Evolutionary conservation across 2,888 invertebrate genomes (phyloP), one percentile per base, ranked within the genome.

Genomic region (Chloroclysta siterata): DNA sequence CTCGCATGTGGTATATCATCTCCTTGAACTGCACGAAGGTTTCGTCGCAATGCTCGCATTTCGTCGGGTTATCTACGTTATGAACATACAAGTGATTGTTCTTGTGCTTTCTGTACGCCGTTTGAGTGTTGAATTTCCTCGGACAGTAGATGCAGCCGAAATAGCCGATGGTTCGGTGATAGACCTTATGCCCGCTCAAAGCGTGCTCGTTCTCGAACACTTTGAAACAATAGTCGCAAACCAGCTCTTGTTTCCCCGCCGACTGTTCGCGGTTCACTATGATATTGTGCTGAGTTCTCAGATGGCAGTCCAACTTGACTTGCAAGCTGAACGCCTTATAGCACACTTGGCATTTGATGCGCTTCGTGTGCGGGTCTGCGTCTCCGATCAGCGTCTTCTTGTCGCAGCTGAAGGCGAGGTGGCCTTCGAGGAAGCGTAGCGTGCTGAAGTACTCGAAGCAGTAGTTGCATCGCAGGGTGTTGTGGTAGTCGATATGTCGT

Each of bases 1-100:
- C 93, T 39, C 84, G 80, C 90, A 92, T 93, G 82, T 87, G 94
- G 72, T 85, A 87, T 72, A 90, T 93, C 90, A 89, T 93, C 66
- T 92, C 94, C 70, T 88, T 85, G 80, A 93, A 93, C 17, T 93
- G 90, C 17, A 94, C 88, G 66, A 94, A 94, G 0, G 90, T 93
- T 68, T 94, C 93, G 71, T 94, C 94, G 78, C 94, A 93, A 76
- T 88, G 93, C 77, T 89, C 93, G 79, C 85, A 94, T 71, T 85
- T 91, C 8, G 81, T 87, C 29, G 86, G 94, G 65, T 88, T 92
- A 57, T 90, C 94, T 58, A 80, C 88, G 71, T 87, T 92, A 52
- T 81, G 83, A 76, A 83, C 90, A 52, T 79, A 71, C 71, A 87
- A 89, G 79, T 87, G 93, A 63, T 92, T 90, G 44, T 86, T 91